Conservation (phyloP, 1,140 invertebrate species). For the Ephestia elutella region DNA sequence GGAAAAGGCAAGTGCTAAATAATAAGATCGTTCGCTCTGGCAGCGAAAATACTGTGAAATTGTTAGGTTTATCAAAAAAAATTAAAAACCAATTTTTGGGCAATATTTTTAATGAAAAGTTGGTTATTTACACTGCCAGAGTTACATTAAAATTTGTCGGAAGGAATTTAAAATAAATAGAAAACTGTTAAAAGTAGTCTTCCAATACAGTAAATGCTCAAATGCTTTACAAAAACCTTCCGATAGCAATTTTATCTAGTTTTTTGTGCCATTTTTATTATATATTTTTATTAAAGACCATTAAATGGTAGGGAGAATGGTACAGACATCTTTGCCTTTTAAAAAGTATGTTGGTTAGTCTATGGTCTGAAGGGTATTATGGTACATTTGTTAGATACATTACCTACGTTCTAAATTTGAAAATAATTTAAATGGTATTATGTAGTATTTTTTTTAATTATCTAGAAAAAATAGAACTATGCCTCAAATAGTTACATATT, state of each 20-base stretch:
- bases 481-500: too few species aligned
- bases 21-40: slow-evolving; percentile 1
- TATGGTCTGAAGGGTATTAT: slow-evolving; percentile 8
- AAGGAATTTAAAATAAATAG: too few species aligned
- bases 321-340: slow-evolving; percentile 10
- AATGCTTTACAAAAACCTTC: not conserved
- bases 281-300: not conserved
- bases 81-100: too few species aligned
- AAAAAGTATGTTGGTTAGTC: slow-evolving; percentile 10
- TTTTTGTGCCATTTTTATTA: slow-evolving; percentile 1
- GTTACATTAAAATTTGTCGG: too few species aligned
- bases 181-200: too few species aligned
- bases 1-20: slow-evolving; percentile 36
- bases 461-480: too few species aligned
- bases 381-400: slow-evolving; percentile 2
- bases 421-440: not conserved
- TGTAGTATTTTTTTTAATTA: too few species aligned
- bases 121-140: too few species aligned
- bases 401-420: not conserved
- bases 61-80: too few species aligned
- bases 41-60: not conserved
- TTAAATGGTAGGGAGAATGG: not conserved
- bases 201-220: not conserved
- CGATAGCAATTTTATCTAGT: not conserved
- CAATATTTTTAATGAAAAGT: too few species aligned